Evolutionary conservation across 2,888 invertebrate species (phyloP).

Genomic region (Oligia fasciuncula): DNA sequence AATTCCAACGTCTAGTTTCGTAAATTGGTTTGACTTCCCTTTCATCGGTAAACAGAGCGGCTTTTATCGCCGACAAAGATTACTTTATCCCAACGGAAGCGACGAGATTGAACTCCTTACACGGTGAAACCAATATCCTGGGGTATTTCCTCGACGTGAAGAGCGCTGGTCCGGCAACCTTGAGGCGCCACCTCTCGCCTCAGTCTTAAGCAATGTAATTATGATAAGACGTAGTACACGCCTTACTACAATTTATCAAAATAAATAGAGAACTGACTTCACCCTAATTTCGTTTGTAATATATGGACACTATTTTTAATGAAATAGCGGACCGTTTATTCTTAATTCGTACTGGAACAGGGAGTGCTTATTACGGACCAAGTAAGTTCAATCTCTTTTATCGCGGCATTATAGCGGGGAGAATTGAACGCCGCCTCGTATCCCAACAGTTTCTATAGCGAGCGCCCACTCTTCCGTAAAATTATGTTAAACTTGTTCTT

Average conservation of each 20-base stretch:
- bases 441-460: slow-evolving; percentile 77
- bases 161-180: slow-evolving; percentile 62
- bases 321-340: slow-evolving; percentile 74
- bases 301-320: slow-evolving; percentile 71
- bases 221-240: slow-evolving; percentile 24
- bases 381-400: slow-evolving; percentile 89
- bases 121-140: slow-evolving; percentile 79
- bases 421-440: slow-evolving; percentile 83
- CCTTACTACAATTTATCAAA: slow-evolving; percentile 9
- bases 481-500: slow-evolving; percentile 86
- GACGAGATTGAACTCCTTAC: slow-evolving; percentile 76
- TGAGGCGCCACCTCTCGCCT: slow-evolving; percentile 33
- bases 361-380: slow-evolving; percentile 84
- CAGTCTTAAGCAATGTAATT: slow-evolving; percentile 38
- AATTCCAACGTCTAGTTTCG: slow-evolving; percentile 68
- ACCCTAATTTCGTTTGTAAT: slow-evolving; percentile 63
- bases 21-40: slow-evolving; percentile 74
- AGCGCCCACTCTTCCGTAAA: slow-evolving; percentile 84
- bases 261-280: slow-evolving; percentile 28
- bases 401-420: slow-evolving; percentile 84
- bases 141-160: slow-evolving; percentile 70
- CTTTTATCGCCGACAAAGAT: slow-evolving; percentile 75
- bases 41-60: slow-evolving; percentile 74
- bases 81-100: slow-evolving; percentile 75
- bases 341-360: slow-evolving; percentile 74